Base-by-base conservation (phyloP, 2,113 vertebrate species). In the Piprites chloris region DNA sequence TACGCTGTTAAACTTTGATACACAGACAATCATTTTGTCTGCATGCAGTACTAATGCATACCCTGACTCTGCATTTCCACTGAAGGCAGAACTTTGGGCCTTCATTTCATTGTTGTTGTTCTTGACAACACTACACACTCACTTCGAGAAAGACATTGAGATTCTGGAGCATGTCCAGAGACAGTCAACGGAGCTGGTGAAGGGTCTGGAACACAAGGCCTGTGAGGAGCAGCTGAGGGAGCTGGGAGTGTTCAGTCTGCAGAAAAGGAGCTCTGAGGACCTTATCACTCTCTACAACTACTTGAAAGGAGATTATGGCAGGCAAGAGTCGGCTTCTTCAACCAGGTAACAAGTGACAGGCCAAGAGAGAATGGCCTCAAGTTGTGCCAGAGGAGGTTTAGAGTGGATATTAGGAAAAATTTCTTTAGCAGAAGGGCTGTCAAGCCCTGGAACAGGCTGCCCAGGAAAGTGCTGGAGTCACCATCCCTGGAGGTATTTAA, bases 51-150 rank as follows among this genome's bases (percentile, higher is more conserved):
- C 17, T 58, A 52, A 37, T 0, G 12, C 9, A 10, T 5, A 8
- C 33, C 22, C 76, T 47, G 63, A 26, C 33, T 52, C 67, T 74
- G 35, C 9, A 1, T 18, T 26, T 13, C 35, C 33, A 24, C 1
- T 30, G 15, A 62, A 63, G 0, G 0, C 12, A n/a, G 79, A 63
- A 80, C 61, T 24, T 50, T n/a, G 59, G n/a, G 39, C 16, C 6
- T 77, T 73, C 15, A 1, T 37, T 46, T 33, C 8, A 1, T 17
- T 44, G 4, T 28, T 56, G 4, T 19, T 42, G 44, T 78, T n/a
- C 6, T 47, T 75, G 44, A 63, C 55, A 56, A 33, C n/a, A 20
- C 32, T 5, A 55, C 26, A 37, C 55, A 15, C 53, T 55, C 39
- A 41, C 72, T 33, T 37, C 41, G 33, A 9, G 26, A 42, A 42